Base-by-base conservation (phyloP, 2,113 vertebrate species). In the Paradoxurus hermaphroditus region DNA sequence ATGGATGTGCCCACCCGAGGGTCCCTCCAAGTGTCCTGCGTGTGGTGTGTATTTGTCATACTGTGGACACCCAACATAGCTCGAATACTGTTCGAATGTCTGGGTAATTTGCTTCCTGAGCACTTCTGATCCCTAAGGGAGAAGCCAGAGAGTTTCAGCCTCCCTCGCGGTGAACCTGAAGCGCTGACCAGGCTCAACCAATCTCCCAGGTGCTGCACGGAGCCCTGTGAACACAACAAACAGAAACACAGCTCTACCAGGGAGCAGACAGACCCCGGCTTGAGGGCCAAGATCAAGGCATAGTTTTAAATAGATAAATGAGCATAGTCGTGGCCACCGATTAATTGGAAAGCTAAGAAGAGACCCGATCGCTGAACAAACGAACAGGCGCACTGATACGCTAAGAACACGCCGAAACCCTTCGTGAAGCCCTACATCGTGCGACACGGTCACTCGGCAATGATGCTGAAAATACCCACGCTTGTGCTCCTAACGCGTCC, bases 21-120 rank as follows among this genome's bases (percentile, higher is more conserved):
- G 13, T 7, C 15, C 36, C 23, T 29, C 25, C 14, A 14, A 39
- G 13, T 5, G 25, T 4, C 10, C 39, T 4, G 3, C 3, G 8
- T 14, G 2, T 0, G 2, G 1, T 13, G 8, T 11, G 3, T n/a
- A 10, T 5, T n/a, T 49, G 4, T 4, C 14, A 16, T 1, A 1
- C 21, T 1, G 0, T n/a, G 27, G 23, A 3, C 21, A 1, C 27
- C 19, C 39, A n/a, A 14, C 5, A 2, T 9, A 3, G 2, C 15
- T 16, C n/a, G 31, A 82, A 13, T 1, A 1, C 16, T 21, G 34
- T 36, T 44, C 8, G 7, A 27, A 1, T 0, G 5, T 19, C 14
- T 31, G 21, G 3, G 5, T 34, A 1, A 67, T 9, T 36, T 29
- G 0, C 3, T 53, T 16, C 0, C 1, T 27, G 29, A 14, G 34